Percentiles rank a stretch among this genome's conserved stretches.
These are phyloP conservation scores for Porites lobata DNA, from an alignment of 92 coral and sea anemone species.

Conservation along the genomic window DNA sequence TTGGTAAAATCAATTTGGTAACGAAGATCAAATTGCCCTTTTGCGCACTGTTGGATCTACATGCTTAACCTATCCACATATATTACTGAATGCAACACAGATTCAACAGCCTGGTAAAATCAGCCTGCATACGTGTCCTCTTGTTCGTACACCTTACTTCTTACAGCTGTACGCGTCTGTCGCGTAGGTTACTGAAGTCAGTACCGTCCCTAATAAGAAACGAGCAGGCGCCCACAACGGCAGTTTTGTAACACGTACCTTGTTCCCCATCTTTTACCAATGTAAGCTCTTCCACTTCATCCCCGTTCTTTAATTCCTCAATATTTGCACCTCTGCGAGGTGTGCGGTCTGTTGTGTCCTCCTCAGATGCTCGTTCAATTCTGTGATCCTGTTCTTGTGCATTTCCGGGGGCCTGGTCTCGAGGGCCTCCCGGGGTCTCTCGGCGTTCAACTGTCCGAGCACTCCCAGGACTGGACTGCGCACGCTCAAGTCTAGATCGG, in stretches of 20 bases:
- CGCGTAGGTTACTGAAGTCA: no score
- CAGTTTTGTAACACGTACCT: neutral
- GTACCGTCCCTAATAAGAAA: no score
- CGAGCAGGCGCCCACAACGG: neutral
- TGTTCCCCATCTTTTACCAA: slow-evolving; percentile 10
- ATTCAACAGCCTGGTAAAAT: no score
- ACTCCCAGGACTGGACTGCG: slow-evolving; percentile 19
- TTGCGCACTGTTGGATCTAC: no score
- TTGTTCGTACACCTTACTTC: no score
- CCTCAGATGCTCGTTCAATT: slow-evolving; percentile 21
- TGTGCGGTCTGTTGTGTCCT: neutral
- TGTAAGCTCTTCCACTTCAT: slow-evolving; percentile 16
- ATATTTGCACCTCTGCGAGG: slow-evolving; percentile 1
- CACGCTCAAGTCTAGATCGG: slow-evolving; percentile 43
- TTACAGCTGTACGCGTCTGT: no score
- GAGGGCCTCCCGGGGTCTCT: slow-evolving; percentile 12
- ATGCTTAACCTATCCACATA: no score
- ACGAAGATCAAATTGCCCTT: no score
- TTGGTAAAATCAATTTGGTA: no score
- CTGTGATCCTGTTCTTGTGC: neutral
- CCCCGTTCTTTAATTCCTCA: neutral
- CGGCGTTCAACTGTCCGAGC: neutral
- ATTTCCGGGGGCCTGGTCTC: neutral
- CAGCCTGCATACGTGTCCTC: no score
- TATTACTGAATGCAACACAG: no score